Percentiles rank a stretch among this genome's conserved stretches.
Conservation (phyloP, 2,888 invertebrate species). For the Tanytarsus gracilentus region DNA sequence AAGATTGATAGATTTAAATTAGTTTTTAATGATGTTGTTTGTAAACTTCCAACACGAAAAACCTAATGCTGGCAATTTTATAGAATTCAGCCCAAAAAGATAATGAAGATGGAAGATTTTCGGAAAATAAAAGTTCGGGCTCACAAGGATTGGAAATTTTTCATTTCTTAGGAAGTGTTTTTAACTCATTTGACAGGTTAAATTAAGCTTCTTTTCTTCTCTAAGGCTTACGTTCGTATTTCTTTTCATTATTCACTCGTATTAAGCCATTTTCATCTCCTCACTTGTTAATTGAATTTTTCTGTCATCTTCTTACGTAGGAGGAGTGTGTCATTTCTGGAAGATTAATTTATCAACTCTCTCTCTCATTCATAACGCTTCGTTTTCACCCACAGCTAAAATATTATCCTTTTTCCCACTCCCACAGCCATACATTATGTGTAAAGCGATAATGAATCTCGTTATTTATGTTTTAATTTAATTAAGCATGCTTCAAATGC, state of each 20-base stretch:
- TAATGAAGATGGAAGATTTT: no score
- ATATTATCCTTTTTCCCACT: no score
- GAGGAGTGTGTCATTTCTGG: neutral
- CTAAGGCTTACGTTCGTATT: neutral
- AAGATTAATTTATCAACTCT: conserved; percentile 10
- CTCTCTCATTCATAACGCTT: no score
- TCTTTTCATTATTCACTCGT: neutral
- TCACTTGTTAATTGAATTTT: conserved; percentile 22
- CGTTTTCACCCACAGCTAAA: no score
- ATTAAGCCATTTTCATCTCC: conserved; percentile 16
- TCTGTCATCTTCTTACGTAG: neutral
- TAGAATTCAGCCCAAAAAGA: no score
- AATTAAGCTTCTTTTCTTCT: neutral
- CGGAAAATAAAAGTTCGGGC: no score
- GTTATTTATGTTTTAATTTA: neutral
- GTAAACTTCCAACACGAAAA: no score
- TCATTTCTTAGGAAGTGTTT: no score
- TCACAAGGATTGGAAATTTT: no score
- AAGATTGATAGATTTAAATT: conserved; percentile 24
- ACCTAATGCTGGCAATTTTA: no score
- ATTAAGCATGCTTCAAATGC: neutral
- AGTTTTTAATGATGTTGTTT: conserved; percentile 17
- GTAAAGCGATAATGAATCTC: neutral
- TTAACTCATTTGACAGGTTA: no score
- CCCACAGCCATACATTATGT: no score